These are phyloP conservation scores for Parascotia fuliginaria DNA, from an alignment of 2,888 invertebrate genomes.

Conservation along the genomic window DNA sequence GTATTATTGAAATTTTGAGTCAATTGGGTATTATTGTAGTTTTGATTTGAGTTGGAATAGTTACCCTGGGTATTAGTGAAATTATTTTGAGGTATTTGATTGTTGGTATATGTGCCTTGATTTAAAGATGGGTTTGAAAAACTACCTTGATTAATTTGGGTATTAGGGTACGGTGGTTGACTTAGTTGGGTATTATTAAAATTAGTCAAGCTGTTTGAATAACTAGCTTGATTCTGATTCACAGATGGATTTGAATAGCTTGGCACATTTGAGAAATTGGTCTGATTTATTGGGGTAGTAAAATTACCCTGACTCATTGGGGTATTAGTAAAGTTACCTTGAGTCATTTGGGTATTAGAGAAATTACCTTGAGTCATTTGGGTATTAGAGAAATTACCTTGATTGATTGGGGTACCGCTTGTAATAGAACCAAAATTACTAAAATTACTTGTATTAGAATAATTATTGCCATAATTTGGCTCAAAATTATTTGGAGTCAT, in stretches of 20 bases:
- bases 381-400: slow-evolving; percentile 14
- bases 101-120: slow-evolving; percentile 7
- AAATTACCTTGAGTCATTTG: slow-evolving; percentile 9
- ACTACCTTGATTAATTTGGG: slow-evolving; percentile 6
- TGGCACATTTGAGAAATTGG: slow-evolving; percentile 9
- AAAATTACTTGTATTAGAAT: neutral
- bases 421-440: slow-evolving; percentile 39
- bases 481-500: slow-evolving; percentile 25
- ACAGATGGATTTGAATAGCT: slow-evolving; percentile 20
- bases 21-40: slow-evolving; percentile 3
- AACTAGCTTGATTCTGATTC: slow-evolving; percentile 21
- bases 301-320: slow-evolving; percentile 22
- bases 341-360: slow-evolving; percentile 12
- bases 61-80: neutral
- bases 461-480: slow-evolving; percentile 12
- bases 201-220: slow-evolving; percentile 14
- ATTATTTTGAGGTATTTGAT: neutral
- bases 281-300: slow-evolving; percentile 21
- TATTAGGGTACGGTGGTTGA: neutral
- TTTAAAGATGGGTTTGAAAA: slow-evolving; percentile 11
- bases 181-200: slow-evolving; percentile 8
- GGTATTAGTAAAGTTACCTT: slow-evolving; percentile 1
- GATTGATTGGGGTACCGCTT: slow-evolving; percentile 26
- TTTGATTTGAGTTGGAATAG: neutral
- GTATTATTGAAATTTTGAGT: slow-evolving; percentile 2